Percentiles rank a stretch among this genome's conserved stretches.
These are phyloP conservation scores for Toxonevra muliebris DNA, from an alignment of 2,888 invertebrate genomes.

Conservation along the genomic window DNA sequence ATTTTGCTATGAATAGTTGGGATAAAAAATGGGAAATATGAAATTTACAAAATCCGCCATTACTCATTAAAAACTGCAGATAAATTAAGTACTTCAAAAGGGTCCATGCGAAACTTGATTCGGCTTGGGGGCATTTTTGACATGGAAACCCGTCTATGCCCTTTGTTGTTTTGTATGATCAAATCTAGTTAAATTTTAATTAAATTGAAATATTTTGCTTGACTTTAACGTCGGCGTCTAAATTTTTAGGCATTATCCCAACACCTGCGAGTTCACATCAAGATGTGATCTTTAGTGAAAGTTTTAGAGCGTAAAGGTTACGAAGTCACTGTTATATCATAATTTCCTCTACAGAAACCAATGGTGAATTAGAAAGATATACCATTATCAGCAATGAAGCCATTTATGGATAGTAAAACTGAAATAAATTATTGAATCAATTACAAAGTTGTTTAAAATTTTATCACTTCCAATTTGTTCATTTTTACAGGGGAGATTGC, in stretches of 20 bases:
- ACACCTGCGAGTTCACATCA: slow-evolving; percentile 53
- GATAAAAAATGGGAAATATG: no score
- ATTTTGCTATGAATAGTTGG: no score
- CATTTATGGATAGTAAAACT: slow-evolving; percentile 30
- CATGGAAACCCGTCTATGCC: no score
- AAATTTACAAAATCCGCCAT: no score
- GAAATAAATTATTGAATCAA: no score
- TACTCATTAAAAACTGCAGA: no score
- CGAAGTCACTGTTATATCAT: slow-evolving; percentile 59
- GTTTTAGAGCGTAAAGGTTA: slow-evolving; percentile 62
- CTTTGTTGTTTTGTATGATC: no score
- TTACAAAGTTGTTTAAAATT: slow-evolving; percentile 39
- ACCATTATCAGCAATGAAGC: slow-evolving; percentile 21
- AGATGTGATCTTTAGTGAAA: slow-evolving; percentile 57
- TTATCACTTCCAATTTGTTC: slow-evolving; percentile 27
- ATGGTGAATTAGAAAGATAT: slow-evolving; percentile 54
- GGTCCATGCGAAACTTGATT: no score
- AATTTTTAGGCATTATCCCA: slow-evolving; percentile 49
- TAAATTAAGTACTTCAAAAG: no score
- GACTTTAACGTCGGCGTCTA: slow-evolving; percentile 40
- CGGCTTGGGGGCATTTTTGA: no score
- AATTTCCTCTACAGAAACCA: slow-evolving; percentile 53
- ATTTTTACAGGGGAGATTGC: slow-evolving; percentile 25
- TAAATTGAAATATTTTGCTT: no score
- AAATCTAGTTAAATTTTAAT: no score